These are phyloP conservation scores for Eupithecia inturbata DNA, from an alignment of 2,888 invertebrate genomes.

Conservation along the genomic window DNA sequence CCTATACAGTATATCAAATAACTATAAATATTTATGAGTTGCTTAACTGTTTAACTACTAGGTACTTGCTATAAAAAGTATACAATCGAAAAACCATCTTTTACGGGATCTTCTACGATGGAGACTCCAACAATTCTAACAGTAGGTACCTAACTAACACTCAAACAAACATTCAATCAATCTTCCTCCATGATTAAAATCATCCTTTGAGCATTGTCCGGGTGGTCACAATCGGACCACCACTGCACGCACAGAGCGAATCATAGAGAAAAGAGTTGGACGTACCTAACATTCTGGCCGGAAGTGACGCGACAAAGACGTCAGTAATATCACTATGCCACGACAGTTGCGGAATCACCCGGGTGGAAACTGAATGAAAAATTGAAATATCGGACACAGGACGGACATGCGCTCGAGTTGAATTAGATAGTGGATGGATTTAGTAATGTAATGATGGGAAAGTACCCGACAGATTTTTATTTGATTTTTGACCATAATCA, in stretches of 20 bases:
- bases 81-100: not conserved
- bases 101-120: not conserved
- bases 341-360: slow-evolving; percentile 51
- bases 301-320: slow-evolving; percentile 46
- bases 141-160: no score
- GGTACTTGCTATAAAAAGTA: not conserved
- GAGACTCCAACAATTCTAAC: slow-evolving; percentile 6
- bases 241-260: no score
- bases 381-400: slow-evolving; percentile 31
- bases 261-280: slow-evolving; percentile 50
- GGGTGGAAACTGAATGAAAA: slow-evolving; percentile 37
- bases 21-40: no score
- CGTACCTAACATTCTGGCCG: slow-evolving; percentile 44
- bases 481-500: not conserved
- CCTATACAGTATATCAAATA: no score
- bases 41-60: no score
- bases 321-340: slow-evolving; percentile 38
- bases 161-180: slow-evolving; percentile 31
- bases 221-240: slow-evolving; percentile 50
- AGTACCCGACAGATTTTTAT: not conserved
- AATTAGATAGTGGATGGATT: not conserved
- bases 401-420: slow-evolving; percentile 49
- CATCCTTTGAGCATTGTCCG: slow-evolving; percentile 31
- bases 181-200: slow-evolving; percentile 42
- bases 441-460: slow-evolving; percentile 5